Base-by-base conservation (phyloP, 2,113 vertebrate species). In the Myotis yumanensis region DNA sequence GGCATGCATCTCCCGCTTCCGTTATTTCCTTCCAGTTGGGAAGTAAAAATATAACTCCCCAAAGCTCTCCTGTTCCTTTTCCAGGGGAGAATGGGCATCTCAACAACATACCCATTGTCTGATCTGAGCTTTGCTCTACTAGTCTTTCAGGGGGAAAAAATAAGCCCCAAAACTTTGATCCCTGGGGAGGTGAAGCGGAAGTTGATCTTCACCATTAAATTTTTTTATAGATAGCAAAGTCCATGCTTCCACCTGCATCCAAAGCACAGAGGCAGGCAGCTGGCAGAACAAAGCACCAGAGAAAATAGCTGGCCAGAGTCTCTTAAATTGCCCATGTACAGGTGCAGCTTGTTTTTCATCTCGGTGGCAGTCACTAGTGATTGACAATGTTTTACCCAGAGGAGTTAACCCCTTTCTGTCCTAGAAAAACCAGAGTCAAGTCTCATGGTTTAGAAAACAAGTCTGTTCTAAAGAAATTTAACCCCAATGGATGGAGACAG, bases 201-300 rank as follows among this genome's bases (percentile, higher is more conserved):
- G 98, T 97, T 98, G 98, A 97, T 98, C 97, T 98, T 98, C 97
- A 98, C 97, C 97, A 98, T 98, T 98, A 98, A 98, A 97, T 95
- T 98, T 98, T 98, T 99, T 99, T 99, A 98, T 98, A 98, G 98
- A 98, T 97, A 97, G 98, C 98, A 99, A 98, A 99, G 98, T 98
- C 98, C 98, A 97, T 96, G 95, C 96, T 98, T 98, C 98, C 98
- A 99, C 98, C 98, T 99, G 98, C 98, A 98, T 98, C 98, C 98
- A 98, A 96, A 98, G 98, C 97, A 91, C 94, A 88, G 96, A 98
- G 97, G 98, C 98, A 98, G 97, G 98, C 98, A 99, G 98, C 98
- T 99, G 98, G 98, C 97, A 98, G 98, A 98, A 99, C 98, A 99
- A 98, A 98, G 98, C 96, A 25, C 48, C 95, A 96, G 97, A 98